Conservation (phyloP, 2,113 vertebrate species). For the Barnardius zonarius region DNA sequence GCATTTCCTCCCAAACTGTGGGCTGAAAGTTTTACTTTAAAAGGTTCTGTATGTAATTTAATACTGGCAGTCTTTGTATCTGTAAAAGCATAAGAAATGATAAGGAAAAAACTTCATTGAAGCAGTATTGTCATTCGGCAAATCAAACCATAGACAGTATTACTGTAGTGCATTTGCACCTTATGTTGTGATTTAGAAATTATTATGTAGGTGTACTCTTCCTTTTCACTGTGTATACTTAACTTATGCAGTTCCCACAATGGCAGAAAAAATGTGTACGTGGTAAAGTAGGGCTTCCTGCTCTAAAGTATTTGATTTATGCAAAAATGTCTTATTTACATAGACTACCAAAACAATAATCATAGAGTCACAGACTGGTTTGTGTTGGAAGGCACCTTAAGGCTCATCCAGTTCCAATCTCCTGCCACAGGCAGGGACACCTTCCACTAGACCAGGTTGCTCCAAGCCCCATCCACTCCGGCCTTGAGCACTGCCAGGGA, state of each 20-base stretch:
- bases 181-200: neutral
- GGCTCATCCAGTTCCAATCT: neutral
- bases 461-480: neutral
- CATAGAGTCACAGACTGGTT: neutral
- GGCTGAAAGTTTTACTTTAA: neutral
- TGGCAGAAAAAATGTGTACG: fast-evolving
- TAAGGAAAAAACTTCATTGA: neutral
- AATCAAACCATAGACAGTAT: neutral
- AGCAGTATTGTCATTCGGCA: neutral
- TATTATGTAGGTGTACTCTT: neutral
- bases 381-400: neutral
- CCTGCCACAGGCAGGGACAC: neutral
- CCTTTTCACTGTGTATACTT: neutral
- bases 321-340: neutral
- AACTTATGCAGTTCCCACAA: neutral
- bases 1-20: neutral
- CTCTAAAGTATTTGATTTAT: neutral
- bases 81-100: neutral
- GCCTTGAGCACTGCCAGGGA: neutral
- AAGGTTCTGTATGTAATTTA: neutral
- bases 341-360: neutral
- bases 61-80: neutral
- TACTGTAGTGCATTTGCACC: neutral
- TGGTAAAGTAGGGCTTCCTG: neutral
- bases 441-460: neutral